Evolutionary conservation across 1,140 invertebrate species (phyloP), one percentile per base, ranked within the genome.

Genomic region (Melipona quadrifasciata): DNA sequence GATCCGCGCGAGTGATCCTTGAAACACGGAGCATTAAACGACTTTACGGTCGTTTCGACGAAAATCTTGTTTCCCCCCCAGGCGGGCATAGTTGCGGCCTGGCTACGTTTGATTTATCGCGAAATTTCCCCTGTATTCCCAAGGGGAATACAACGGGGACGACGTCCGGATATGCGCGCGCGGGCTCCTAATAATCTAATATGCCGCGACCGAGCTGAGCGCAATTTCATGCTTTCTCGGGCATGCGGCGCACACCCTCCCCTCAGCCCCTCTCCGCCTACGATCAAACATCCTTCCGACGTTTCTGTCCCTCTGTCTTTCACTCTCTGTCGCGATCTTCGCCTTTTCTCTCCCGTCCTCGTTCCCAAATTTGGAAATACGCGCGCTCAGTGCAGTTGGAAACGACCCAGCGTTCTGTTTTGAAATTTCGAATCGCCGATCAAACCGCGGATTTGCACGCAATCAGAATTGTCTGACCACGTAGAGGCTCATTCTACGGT

Each of bases 211-310:
- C 88, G 85, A 90, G 74, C 85, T 65, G 71, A 84, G 68, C 82
- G 77, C 86, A 91, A 92, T 91, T 92, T 91, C 91, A 92, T 87
- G 90, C 88, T 82, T 86, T 82, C 86, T 85, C 81, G 79, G 86
- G 85, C 87, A 88, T 86, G 77, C 71, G 55, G 31, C 24, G 65
- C 53, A 55, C 39, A 39, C 39, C 39, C 39, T 5, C 5, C 31
- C 51, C 76, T 39, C 5, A 27, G n/a, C 51, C 65, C 74, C 55
- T 76, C 58, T 24, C 6, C 6, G 39, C 39, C 39, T 6, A 34
- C 72, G 71, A 89, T 89, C 79, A 75, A 64, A 73, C 61, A 76
- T 72, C 71, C 70, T 80, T 61, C 61, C 73, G 47, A 75, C 55
- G 39, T 39, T 55, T 75, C 57, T 72, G 21, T n/a, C 34, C 12